Conservation (phyloP, 2,113 vertebrate genomes). For the Pelecanoides urinatrix region DNA sequence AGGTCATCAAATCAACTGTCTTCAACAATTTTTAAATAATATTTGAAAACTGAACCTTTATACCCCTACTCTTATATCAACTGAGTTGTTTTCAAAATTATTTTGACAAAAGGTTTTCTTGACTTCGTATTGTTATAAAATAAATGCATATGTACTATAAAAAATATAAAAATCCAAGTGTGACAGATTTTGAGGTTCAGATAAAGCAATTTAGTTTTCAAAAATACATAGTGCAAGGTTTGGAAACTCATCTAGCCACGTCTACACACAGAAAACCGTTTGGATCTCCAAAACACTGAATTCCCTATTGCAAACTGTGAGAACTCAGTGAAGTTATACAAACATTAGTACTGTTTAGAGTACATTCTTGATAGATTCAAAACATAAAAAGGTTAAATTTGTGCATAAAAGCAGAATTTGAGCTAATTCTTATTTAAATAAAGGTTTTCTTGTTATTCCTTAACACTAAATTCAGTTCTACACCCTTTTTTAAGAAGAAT, state of each 20-base stretch:
- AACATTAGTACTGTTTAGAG: neutral
- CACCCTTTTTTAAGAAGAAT: neutral
- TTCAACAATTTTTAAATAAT: neutral
- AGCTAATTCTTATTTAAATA: neutral
- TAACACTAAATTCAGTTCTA: neutral
- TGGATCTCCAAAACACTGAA: neutral
- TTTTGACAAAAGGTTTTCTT: neutral
- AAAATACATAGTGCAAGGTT: neutral
- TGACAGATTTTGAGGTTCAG: neutral
- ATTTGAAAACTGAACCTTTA: neutral
- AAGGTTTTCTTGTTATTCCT: neutral
- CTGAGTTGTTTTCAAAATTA: neutral
- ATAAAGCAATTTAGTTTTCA: neutral
- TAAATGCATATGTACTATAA: neutral
- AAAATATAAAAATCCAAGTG: neutral
- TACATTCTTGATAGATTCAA: neutral
- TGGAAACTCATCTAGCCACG: neutral
- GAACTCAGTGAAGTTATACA: neutral
- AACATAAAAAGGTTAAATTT: neutral
- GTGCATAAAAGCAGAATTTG: neutral
- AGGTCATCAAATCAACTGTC: neutral
- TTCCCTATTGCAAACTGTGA: neutral
- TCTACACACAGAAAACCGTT: neutral
- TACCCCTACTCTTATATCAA: neutral
- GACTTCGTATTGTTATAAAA: neutral